Base-by-base conservation (phyloP, 2,888 invertebrate genomes). In the Kuschelorhynchus macadamiae region DNA sequence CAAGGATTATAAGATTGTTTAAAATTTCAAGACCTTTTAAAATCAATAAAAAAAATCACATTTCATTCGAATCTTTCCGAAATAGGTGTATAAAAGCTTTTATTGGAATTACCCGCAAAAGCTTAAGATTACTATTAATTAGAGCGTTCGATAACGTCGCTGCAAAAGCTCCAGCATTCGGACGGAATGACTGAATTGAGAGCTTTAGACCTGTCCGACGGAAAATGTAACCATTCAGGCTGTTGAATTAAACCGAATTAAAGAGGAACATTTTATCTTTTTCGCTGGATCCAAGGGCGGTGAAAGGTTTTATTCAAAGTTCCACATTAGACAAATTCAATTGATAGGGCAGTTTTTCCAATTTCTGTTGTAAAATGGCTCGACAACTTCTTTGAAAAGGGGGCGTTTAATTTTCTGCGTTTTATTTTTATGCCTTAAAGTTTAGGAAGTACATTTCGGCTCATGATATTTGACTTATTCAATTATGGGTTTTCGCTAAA, bases 171-270 rank as follows among this genome's bases (percentile, higher is more conserved):
- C 59, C 56, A 30, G 56, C 47, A 39, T 44, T 65, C 59, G 44
- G 59, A 65, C 18, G 36, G 32, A 75, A 74, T 72, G 73, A 72
- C 74, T 72, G 74, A 72, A 75, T 74, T 72, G 73, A 75, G 74
- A 74, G 74, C 74, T 75, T 72, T 70, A 72, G 69, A 73, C 71
- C 73, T 74, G 74, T 74, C 70, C 65, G 36, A 68, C 42, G 65
- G 63, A 64, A 71, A 74, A 65, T 70, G 71, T 69, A 61, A 67
- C 76, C 71, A 73, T 75, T 73, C 73, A 71, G 71, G 71, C 72
- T 74, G 74, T 71, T 71, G 74, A 75, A 76, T 75, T 75, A 74
- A 77, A 76, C 71, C 67, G 72, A 75, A 76, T 77, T 75, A 74
- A 69, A 60, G 69, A 64, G 49, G 64, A 56, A 62, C 67, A 50